These are phyloP conservation scores for Geococcyx californianus DNA, from an alignment of 2,113 vertebrate species.

Conservation along the genomic window DNA sequence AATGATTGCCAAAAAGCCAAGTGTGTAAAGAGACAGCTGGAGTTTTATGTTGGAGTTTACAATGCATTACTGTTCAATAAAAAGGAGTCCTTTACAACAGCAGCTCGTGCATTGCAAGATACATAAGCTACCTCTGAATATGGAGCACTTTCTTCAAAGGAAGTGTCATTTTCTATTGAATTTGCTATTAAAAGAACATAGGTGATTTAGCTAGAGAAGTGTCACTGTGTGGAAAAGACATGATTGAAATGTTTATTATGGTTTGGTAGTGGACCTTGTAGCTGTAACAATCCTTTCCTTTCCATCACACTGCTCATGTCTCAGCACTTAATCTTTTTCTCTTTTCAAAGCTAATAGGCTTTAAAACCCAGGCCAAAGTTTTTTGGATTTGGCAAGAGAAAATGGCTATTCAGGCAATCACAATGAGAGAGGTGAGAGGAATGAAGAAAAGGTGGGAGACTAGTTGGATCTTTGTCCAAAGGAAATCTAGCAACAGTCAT, in stretches of 20 bases:
- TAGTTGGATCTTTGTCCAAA: background rate
- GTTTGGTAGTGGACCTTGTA: background rate
- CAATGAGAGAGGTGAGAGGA: background rate
- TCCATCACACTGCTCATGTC: background rate
- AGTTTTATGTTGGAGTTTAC: conserved; percentile 59
- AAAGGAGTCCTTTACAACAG: conserved; percentile 7
- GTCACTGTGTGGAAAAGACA: background rate
- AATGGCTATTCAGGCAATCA: background rate
- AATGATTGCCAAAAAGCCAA: conserved; percentile 51
- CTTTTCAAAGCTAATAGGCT: background rate
- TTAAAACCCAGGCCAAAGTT: background rate
- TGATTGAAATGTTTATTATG: background rate
- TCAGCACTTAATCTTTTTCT: background rate
- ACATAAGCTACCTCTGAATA: conserved; percentile 43
- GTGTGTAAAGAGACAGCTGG: conserved; percentile 66
- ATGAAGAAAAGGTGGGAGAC: background rate
- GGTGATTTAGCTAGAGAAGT: background rate
- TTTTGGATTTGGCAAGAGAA: background rate
- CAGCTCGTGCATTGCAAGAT: background rate
- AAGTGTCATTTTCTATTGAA: conserved; percentile 33
- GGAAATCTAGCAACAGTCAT: background rate
- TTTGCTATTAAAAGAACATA: conserved; percentile 2
- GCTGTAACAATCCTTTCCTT: background rate
- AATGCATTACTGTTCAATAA: conserved; percentile 60
- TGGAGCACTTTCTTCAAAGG: conserved; percentile 48